A percentile compares a stretch with the other conserved stretches of the same genome.
Conservation (phyloP, 2,888 invertebrate species). For the Dryobotodes eremita region DNA sequence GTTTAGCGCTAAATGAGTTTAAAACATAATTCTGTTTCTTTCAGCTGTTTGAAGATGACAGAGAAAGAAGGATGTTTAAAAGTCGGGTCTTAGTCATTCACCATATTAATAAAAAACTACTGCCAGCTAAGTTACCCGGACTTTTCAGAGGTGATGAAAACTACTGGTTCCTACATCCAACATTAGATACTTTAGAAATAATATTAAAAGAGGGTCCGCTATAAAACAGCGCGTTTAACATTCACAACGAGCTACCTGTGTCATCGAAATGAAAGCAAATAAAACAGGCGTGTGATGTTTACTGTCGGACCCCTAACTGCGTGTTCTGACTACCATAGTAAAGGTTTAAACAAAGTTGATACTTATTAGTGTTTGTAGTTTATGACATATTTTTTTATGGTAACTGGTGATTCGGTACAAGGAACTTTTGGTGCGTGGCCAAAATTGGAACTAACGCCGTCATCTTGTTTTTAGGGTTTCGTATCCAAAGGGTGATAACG, state of each 20-base stretch:
- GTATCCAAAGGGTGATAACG: background rate
- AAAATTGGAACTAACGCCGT: background rate
- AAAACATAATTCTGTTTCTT: too few relatives aligned
- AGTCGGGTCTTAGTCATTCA: too few relatives aligned
- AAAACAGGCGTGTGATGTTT: slow-evolving; percentile 57
- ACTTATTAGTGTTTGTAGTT: background rate
- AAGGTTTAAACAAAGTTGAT: slow-evolving; percentile 13
- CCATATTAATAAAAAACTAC: background rate
- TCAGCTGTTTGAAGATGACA: too few relatives aligned
- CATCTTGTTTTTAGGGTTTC: background rate
- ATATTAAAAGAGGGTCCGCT: slow-evolving; percentile 30
- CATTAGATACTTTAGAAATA: slow-evolving; percentile 13
- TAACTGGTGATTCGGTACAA: background rate
- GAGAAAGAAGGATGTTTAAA: too few relatives aligned
- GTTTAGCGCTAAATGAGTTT: too few relatives aligned
- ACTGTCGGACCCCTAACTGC: slow-evolving; percentile 37
- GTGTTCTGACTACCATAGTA: slow-evolving; percentile 54
- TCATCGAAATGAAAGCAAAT: slow-evolving; percentile 60
- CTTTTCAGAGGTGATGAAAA: slow-evolving; percentile 5
- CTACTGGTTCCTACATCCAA: background rate
- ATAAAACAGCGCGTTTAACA: slow-evolving; percentile 50
- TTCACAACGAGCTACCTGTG: slow-evolving; percentile 47
- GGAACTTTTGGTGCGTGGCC: too few relatives aligned
- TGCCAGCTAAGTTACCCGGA: background rate
- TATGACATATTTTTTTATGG: background rate